These are phyloP conservation scores for Sebastes cheni DNA, from an alignment of 2,797 vertebrate species.

Conservation along the genomic window DNA sequence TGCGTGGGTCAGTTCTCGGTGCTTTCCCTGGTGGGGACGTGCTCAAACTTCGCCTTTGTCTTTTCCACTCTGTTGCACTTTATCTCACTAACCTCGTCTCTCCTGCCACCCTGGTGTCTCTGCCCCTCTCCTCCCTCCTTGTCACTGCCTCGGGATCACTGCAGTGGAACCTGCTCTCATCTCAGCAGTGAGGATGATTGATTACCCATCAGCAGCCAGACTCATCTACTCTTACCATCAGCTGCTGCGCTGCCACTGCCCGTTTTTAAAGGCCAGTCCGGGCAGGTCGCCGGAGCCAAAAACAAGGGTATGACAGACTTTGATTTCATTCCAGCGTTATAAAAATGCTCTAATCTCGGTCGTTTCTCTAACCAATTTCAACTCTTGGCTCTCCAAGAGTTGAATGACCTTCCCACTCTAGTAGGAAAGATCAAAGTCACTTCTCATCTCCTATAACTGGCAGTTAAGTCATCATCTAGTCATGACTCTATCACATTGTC, in stretches of 20 bases:
- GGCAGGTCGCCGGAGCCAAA: slow-evolving; percentile 6
- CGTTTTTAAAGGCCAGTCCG: slow-evolving; percentile 18
- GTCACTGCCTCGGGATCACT: slow-evolving; percentile 38
- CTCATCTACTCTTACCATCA: slow-evolving; percentile 33
- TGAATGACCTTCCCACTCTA: slow-evolving; percentile 19
- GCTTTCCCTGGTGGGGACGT: not conserved
- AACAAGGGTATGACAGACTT: slow-evolving; percentile 17
- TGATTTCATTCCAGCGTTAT: not conserved
- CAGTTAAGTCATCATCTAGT: slow-evolving; percentile 15
- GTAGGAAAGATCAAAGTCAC: slow-evolving; percentile 10
- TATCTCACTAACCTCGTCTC: slow-evolving; percentile 41
- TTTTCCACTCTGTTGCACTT: slow-evolving; percentile 61
- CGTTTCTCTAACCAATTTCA: slow-evolving; percentile 3
- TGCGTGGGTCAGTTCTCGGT: slow-evolving; percentile 19
- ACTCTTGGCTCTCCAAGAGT: not conserved
- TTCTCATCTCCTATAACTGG: slow-evolving; percentile 1
- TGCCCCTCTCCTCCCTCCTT: not conserved
- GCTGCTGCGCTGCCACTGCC: not conserved
- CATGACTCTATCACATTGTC: not conserved
- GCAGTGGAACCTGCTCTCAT: slow-evolving; percentile 63
- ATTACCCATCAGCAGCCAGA: slow-evolving; percentile 56
- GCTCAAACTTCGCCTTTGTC: slow-evolving; percentile 44
- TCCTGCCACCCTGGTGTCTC: slow-evolving; percentile 20
- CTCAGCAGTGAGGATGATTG: slow-evolving; percentile 57
- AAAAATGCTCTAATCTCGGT: slow-evolving; percentile 28